Percentiles rank a stretch among this genome's conserved stretches.
Evolutionary conservation across 2,113 vertebrate genomes (phyloP).

Genomic region (Oryzias woworae): DNA sequence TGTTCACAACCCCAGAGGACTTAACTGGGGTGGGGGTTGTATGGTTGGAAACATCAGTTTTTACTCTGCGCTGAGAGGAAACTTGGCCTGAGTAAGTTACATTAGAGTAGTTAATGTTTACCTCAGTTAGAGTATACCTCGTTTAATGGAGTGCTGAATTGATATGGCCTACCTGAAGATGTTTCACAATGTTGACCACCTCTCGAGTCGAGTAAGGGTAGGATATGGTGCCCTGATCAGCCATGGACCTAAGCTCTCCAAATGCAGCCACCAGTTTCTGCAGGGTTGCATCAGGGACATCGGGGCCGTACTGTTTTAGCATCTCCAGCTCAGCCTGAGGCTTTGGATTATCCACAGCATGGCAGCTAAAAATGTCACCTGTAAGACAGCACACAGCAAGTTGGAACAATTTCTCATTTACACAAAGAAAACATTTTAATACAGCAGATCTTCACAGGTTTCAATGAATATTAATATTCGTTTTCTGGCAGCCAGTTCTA

Average conservation of each 20-base stretch:
- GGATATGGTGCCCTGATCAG: conserved; percentile 94
- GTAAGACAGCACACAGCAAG: not conserved
- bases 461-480: no score
- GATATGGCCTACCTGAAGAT: conserved; percentile 86
- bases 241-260: conserved; percentile 91
- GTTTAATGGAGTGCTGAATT: no score
- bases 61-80: no score
- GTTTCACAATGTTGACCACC: conserved; percentile 96
- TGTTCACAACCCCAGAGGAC: no score
- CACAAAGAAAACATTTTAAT: not conserved
- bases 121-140: no score
- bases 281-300: conserved; percentile 84
- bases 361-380: conserved; percentile 99
- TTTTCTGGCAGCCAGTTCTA: no score
- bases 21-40: no score
- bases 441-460: no score
- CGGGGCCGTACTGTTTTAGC: conserved; percentile 91
- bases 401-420: not conserved
- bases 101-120: no score
- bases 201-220: conserved; percentile 98
- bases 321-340: conserved; percentile 90
- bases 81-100: no score
- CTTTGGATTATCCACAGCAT: conserved; percentile 95
- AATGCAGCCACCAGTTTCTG: conserved; percentile 92
- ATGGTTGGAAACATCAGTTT: no score